Percentiles rank a stretch among this genome's conserved stretches.
phyloP scores from a whole-genome alignment of 2,113 vertebrate genomes.

The Blennius ocellaris region DNA sequence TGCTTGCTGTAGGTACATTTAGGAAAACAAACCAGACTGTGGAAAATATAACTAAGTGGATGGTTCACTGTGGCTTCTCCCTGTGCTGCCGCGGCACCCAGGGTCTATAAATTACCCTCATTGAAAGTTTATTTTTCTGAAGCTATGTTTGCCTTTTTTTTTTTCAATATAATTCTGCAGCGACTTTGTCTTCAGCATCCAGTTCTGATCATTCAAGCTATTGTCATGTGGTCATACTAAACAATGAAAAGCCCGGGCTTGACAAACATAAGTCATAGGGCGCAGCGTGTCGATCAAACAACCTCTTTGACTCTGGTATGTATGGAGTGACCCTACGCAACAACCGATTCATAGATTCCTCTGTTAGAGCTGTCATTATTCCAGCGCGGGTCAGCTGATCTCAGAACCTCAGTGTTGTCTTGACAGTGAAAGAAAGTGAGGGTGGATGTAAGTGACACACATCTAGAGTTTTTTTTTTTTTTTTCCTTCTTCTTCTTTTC shows the following conservation, averaged over 20 bases:
- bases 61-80: conserved; percentile 1
- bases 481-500: background rate
- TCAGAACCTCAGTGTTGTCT: conserved; percentile 10
- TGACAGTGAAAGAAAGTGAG: background rate
- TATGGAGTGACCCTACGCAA: conserved; percentile 57
- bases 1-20: conserved; percentile 56
- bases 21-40: conserved; percentile 26
- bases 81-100: conserved; percentile 3
- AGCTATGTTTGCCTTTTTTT: background rate
- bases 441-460: background rate
- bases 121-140: conserved; percentile 1
- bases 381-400: conserved; percentile 51
- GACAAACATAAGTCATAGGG: background rate
- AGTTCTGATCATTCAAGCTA: too few relatives aligned
- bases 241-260: background rate
- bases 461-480: background rate
- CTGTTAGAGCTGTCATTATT: conserved; percentile 38
- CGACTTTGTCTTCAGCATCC: background rate
- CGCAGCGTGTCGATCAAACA: conserved; percentile 61
- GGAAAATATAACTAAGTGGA: conserved; percentile 39
- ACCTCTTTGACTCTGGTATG: conserved; percentile 60
- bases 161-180: background rate
- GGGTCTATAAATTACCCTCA: background rate
- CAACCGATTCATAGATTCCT: conserved; percentile 69
- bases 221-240: conserved; percentile 2